Conservation (phyloP, 64 coral and sea anemone species). For the Astreopora myriophthalma region DNA sequence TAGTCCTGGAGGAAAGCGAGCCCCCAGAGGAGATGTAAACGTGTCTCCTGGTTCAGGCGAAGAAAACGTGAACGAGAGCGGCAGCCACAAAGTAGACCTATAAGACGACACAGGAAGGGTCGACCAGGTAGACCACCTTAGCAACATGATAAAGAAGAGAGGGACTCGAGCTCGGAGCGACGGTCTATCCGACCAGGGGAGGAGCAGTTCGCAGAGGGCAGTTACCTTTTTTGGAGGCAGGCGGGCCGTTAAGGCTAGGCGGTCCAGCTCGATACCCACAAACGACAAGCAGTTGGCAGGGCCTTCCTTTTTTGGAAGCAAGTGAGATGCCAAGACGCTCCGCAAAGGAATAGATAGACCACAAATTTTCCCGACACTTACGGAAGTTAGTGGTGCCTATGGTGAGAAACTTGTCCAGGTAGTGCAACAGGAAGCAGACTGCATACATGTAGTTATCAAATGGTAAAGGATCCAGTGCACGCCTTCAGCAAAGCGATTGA, state of each 20-base stretch:
- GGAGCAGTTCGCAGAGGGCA: neutral
- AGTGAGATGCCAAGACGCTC: neutral
- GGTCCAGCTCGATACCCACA: neutral
- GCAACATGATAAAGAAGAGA: neutral
- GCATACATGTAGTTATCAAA: too few relatives aligned
- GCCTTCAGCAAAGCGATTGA: constrained; percentile 3
- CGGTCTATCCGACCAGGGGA: neutral
- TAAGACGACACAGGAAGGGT: neutral
- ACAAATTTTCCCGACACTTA: neutral
- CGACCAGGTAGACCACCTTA: neutral
- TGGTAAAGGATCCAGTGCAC: constrained; percentile 25
- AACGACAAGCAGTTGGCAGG: neutral
- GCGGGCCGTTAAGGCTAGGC: neutral
- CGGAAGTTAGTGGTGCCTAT: neutral
- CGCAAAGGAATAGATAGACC: neutral
- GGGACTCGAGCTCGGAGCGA: constrained; percentile 8
- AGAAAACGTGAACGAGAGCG: neutral
- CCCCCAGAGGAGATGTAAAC: constrained; percentile 12
- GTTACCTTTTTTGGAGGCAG: constrained; percentile 14
- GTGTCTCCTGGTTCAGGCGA: neutral
- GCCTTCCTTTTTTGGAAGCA: constrained; percentile 9
- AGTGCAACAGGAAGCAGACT: constrained; percentile 5
- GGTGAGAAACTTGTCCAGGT: constrained; percentile 50
- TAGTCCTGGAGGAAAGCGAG: neutral
- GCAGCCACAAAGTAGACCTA: neutral